Base-by-base conservation (phyloP, 2,797 vertebrate species). In the Coendou prehensilis region DNA sequence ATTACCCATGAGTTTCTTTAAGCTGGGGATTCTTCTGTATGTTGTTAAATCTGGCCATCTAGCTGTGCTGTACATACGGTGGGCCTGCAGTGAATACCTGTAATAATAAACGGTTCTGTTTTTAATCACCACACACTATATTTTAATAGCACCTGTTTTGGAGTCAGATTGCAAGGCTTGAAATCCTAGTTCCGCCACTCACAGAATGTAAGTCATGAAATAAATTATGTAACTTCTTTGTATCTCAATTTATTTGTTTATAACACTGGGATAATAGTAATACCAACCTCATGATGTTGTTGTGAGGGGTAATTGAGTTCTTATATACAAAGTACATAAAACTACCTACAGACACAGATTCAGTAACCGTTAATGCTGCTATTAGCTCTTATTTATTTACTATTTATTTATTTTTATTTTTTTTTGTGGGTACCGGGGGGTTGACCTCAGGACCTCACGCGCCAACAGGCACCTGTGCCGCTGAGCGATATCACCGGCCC, bases 311-410 rank as follows among this genome's bases (percentile, higher is more conserved):
- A 76, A 82, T 30, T 61, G 15, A 64, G 71, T 87, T 71, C 54
- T 61, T 90, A 69, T 4, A 18, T 63, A 81, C 8, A 33, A 57
- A 63, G 9, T 82, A 56, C 50, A 61, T 84, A 88, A 28, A 83
- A 91, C 30, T 87, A 45, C 45, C 67, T 88, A 56, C n/a, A 61
- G 80, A 57, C 67, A n/a, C 75, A 30, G 73, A 76, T 94, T 86
- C 67, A 95, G 11, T 75, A 73, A 41, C 71, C 71, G 26, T 71
- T 71, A 76, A 50, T 91, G 9, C 56, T 52, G 17, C 23, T 84
- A 59, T 80, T 75, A 61, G 18, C 14, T 26, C 45, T 82, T 69
- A 41, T 61, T 61, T 61, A 26, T 61, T 61, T 6, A 26, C 9
- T 22, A 7, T 22, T 59, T 22, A 23, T 59, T 20, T 8, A 59